phyloP scores from a whole-genome alignment of 2,888 invertebrate genomes.

The Leucophenga montana region DNA sequence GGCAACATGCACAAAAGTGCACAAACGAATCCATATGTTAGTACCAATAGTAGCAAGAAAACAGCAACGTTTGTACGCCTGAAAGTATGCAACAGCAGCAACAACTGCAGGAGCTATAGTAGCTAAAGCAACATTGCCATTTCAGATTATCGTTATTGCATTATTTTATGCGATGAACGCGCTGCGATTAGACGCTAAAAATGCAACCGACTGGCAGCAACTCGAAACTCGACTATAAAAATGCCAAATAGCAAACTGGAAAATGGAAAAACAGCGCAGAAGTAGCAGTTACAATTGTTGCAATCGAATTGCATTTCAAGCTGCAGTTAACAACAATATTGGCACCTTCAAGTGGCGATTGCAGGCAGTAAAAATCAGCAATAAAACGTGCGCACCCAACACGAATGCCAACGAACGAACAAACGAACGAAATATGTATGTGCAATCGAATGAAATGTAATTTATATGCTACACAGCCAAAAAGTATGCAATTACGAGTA shows the following conservation, averaged over 20 bases:
- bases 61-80: not conserved
- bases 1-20: conserved; percentile 21
- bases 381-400: conserved; percentile 21
- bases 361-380: not conserved
- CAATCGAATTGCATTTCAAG: conserved; percentile 24
- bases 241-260: conserved; percentile 35
- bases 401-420: not conserved
- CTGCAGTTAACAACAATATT: conserved; percentile 65
- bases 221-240: conserved; percentile 12
- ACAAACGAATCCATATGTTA: conserved; percentile 23
- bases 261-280: conserved; percentile 39
- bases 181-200: conserved; percentile 65
- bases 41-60: not conserved
- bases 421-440: no score
- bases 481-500: conserved; percentile 53
- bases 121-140: conserved; percentile 9
- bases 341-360: conserved; percentile 52
- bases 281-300: conserved; percentile 10
- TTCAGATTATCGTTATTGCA: conserved; percentile 61
- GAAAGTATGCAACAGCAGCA: not conserved
- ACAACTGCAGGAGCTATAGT: not conserved
- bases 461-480: not conserved
- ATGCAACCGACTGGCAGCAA: conserved; percentile 41
- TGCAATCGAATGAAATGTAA: conserved; percentile 3
- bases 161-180: conserved; percentile 68